Evolutionary conservation across 1,140 invertebrate genomes (phyloP).

Genomic region (Plutomurus gul): DNA sequence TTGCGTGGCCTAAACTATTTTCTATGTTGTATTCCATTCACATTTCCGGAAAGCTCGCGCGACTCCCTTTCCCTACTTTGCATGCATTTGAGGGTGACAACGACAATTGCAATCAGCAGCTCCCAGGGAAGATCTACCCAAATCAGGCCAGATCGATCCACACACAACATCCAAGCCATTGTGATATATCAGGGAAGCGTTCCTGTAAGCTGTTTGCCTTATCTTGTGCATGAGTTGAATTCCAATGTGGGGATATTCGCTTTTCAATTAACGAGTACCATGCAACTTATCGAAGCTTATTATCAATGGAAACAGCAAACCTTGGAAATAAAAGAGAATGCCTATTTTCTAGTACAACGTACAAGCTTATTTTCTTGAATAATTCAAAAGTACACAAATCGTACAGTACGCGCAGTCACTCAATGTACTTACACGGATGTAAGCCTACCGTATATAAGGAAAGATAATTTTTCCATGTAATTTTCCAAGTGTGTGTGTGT

Average conservation of each 20-base stretch:
- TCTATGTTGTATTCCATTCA: background rate
- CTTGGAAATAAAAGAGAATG: background rate
- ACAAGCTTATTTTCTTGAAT: too few species aligned
- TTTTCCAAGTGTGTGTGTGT: too few species aligned
- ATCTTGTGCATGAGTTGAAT: constrained; percentile 40
- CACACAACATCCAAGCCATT: background rate
- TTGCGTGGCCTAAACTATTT: background rate
- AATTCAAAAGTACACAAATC: too few species aligned
- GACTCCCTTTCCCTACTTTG: constrained; percentile 7
- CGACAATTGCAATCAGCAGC: constrained; percentile 16
- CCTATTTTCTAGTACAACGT: background rate
- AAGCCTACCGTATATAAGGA: too few species aligned
- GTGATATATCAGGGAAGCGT: constrained; percentile 2
- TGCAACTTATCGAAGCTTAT: constrained; percentile 5
- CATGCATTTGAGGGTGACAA: constrained; percentile 35
- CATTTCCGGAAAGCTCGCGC: constrained; percentile 4
- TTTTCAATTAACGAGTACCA: constrained; percentile 45
- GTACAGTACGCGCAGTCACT: too few species aligned
- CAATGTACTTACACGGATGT: too few species aligned
- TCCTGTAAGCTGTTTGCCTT: constrained; percentile 2
- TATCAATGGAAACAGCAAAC: constrained; percentile 18
- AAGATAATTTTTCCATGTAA: too few species aligned
- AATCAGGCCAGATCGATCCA: constrained; percentile 12
- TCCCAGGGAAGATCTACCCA: background rate
- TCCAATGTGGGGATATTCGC: constrained; percentile 46